Evolutionary conservation across 1,140 invertebrate species (phyloP).

Genomic region (Thalassaphorura encarpata): DNA sequence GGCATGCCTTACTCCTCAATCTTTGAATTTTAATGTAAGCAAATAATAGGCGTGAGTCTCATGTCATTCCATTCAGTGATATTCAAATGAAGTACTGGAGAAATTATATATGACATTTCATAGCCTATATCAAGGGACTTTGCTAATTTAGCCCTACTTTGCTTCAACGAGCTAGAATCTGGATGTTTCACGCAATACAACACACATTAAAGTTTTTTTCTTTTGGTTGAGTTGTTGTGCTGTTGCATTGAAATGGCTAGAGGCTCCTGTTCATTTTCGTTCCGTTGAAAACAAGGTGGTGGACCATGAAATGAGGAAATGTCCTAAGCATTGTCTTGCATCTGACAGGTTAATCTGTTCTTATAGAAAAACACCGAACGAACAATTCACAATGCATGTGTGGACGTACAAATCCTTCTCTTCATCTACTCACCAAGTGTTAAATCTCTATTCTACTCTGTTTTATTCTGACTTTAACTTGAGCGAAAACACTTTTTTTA

Average conservation of each 20-base stretch:
- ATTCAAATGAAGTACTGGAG: neutral
- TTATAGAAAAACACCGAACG: no score
- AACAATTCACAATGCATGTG: no score
- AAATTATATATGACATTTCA: neutral
- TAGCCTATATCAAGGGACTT: neutral
- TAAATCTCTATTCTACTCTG: no score
- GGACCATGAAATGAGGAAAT: slow-evolving; percentile 32
- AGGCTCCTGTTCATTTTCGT: neutral
- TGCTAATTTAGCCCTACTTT: no score
- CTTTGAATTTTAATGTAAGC: neutral
- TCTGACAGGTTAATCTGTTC: slow-evolving; percentile 31
- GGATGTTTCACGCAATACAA: neutral
- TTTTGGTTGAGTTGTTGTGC: neutral
- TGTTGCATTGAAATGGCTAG: neutral
- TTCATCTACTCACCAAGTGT: no score
- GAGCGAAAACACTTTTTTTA: no score
- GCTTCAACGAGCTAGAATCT: neutral
- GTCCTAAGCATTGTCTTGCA: slow-evolving; percentile 31
- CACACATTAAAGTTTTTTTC: neutral
- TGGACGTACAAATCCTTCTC: no score
- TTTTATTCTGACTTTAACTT: no score
- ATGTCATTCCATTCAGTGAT: slow-evolving; percentile 8
- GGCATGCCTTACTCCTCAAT: slow-evolving; percentile 1
- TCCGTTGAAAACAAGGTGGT: slow-evolving; percentile 27
- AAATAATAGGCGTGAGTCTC: slow-evolving; percentile 1